A percentile compares a stretch with the other conserved stretches of the same genome.
These are phyloP conservation scores for Rhimphoctona megacephalus DNA, from an alignment of 2,888 invertebrate species.

Conservation along the genomic window DNA sequence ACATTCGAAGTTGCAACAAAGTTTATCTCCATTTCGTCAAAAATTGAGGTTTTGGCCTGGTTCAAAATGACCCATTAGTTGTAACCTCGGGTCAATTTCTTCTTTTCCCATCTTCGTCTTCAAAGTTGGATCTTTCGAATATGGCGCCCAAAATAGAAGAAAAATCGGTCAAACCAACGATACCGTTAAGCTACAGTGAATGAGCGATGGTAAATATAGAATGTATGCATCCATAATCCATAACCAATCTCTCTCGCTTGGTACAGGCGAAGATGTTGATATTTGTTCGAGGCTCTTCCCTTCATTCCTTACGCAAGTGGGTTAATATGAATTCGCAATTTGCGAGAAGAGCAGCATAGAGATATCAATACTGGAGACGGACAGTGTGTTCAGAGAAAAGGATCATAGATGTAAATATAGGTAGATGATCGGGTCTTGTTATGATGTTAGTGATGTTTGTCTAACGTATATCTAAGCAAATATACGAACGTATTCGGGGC, in stretches of 20 bases:
- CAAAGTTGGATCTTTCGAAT: neutral
- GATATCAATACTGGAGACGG: conserved; percentile 1
- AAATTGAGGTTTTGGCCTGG: neutral
- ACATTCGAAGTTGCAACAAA: neutral
- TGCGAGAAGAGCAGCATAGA: conserved; percentile 4
- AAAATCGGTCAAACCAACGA: neutral
- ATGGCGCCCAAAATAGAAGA: neutral
- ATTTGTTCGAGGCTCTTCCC: conserved; percentile 68
- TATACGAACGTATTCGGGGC: conserved; percentile 76
- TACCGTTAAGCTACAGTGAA: neutral
- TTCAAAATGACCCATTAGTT: neutral
- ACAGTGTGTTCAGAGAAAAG: neutral
- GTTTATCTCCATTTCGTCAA: neutral
- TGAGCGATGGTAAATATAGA: conserved; percentile 19
- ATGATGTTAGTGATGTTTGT: conserved; percentile 41
- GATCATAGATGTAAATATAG: neutral
- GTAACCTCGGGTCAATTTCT: neutral
- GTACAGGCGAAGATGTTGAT: conserved; percentile 67
- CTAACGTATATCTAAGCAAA: conserved; percentile 68
- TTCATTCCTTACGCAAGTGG: conserved; percentile 59
- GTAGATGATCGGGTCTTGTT: conserved; percentile 25
- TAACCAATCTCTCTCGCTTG: conserved; percentile 63
- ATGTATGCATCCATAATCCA: conserved; percentile 56
- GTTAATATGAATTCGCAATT: conserved; percentile 70
- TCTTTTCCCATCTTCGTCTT: neutral